phyloP scores from a whole-genome alignment of 2,797 vertebrate species.

The Acropternis orthonyx region DNA sequence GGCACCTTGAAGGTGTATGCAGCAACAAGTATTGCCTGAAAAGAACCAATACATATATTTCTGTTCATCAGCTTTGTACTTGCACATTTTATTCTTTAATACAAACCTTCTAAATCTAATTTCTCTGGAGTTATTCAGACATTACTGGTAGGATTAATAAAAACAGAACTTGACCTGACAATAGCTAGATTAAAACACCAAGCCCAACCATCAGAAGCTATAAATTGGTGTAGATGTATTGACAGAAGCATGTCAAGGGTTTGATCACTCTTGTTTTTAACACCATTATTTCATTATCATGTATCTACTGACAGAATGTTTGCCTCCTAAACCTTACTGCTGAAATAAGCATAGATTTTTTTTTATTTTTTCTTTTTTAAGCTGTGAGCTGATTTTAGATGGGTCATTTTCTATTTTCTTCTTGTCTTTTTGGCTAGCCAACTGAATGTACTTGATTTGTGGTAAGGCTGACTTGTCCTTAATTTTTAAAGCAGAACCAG shows the following conservation, averaged over 20 bases:
- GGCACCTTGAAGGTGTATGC: slow-evolving; percentile 59
- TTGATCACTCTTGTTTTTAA: neutral
- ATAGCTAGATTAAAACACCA: neutral
- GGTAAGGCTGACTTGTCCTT: neutral
- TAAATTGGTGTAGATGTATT: neutral
- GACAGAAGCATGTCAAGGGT: neutral
- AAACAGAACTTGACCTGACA: slow-evolving; percentile 26
- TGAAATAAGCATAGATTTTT: neutral
- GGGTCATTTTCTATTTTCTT: neutral
- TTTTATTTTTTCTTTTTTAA: neutral
- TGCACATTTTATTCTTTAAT: slow-evolving; percentile 39
- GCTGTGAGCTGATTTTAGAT: neutral
- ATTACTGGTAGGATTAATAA: slow-evolving; percentile 37
- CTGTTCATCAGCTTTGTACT: neutral
- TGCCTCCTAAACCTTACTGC: neutral
- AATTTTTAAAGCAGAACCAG: neutral
- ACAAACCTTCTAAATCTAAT: slow-evolving; percentile 35
- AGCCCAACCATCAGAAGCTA: neutral
- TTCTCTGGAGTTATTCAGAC: slow-evolving; percentile 29
- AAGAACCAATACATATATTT: slow-evolving; percentile 18
- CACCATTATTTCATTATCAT: neutral
- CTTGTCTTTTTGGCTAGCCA: neutral
- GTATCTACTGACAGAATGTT: neutral
- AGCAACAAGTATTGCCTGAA: slow-evolving; percentile 29
- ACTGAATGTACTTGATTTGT: neutral